phyloP scores from a whole-genome alignment of 2,888 invertebrate species.

The Scaptomyza reducta region DNA sequence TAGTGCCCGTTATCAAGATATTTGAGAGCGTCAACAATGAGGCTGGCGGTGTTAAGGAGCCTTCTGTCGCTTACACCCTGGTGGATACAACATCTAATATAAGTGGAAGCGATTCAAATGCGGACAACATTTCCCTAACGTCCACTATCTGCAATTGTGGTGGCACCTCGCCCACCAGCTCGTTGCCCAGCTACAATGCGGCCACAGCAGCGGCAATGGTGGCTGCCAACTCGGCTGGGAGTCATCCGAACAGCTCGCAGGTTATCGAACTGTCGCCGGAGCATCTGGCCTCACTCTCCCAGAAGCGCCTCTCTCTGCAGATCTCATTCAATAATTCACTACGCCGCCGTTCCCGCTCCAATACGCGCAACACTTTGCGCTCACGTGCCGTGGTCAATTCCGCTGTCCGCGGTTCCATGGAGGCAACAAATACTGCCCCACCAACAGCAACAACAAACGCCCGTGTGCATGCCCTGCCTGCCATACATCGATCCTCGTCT shows the following conservation, averaged over 20 bases:
- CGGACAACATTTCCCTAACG: slow-evolving; percentile 72
- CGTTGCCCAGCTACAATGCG: slow-evolving; percentile 64
- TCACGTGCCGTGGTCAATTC: slow-evolving; percentile 72
- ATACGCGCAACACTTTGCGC: slow-evolving; percentile 81
- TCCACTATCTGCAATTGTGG: slow-evolving; percentile 80
- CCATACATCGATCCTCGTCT: slow-evolving; percentile 81
- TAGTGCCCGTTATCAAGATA: slow-evolving; percentile 82
- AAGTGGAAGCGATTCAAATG: slow-evolving; percentile 27
- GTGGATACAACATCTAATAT: slow-evolving; percentile 52
- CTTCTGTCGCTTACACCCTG: slow-evolving; percentile 63
- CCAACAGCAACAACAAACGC: slow-evolving; percentile 8
- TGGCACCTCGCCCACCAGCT: slow-evolving; percentile 45
- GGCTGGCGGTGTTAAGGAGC: slow-evolving; percentile 52
- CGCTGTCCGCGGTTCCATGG: slow-evolving; percentile 54
- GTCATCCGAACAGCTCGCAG: slow-evolving; percentile 56
- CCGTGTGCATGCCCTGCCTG: slow-evolving; percentile 55
- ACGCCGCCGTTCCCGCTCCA: slow-evolving; percentile 72
- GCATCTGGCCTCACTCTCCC: slow-evolving; percentile 82
- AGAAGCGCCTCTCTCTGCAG: slow-evolving; percentile 83
- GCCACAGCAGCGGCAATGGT: slow-evolving; percentile 54
- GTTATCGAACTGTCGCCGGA: slow-evolving; percentile 83
- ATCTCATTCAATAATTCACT: slow-evolving; percentile 82
- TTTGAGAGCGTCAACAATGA: slow-evolving; percentile 70
- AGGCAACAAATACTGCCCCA: slow-evolving; percentile 16
- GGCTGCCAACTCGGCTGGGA: slow-evolving; percentile 34